Base-by-base conservation (phyloP, 2,888 invertebrate species). In the Pseudococcus jackbeardsleyi region DNA sequence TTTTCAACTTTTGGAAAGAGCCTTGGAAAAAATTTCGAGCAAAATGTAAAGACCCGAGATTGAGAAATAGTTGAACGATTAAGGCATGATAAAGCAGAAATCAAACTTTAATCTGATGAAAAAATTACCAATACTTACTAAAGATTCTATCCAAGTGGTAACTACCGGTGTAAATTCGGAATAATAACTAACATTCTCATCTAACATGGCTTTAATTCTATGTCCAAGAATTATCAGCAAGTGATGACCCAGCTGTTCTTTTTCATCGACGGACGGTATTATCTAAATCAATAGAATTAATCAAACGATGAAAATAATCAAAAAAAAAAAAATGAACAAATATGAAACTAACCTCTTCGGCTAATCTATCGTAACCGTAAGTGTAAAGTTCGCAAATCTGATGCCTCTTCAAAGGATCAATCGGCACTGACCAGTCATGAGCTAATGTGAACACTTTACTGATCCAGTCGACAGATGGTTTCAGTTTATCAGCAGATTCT, bases 171-270 rank as follows among this genome's bases (percentile, higher is more conserved):
- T 95, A 89, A 97, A 88, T 17, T 85, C 77, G 7, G 88, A 88
- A 19, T 85, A 88, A 68, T 88, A 72, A 42, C 72, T 68, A 54
- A 85, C 92, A 89, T 91, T 94, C 89, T 94, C 93, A 90, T 92
- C 94, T 90, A 94, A 93, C 90, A 93, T 94, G 82, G 94, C 93
- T 91, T 94, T 94, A 89, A 98, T 92, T 90, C 98, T 93, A 91
- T 96, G 95, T 8, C 96, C 96, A n/a, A 95, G 96, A 88, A 98
- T 94, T 42, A 95, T 94, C 42, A 98, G 92, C 89, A 98, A 92
- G 89, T 95, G 94, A 0, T 94, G 93, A 12, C 96, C 94, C 89
- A 98, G 42, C 7, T 84, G 84, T 33, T 89, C 88, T 87, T 89
- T 89, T 64, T 89, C 89, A 26, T 88, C 89, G 0, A 89, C 89